phyloP scores from a whole-genome alignment of 1,140 invertebrate species.

The Dendroctonus valens region DNA sequence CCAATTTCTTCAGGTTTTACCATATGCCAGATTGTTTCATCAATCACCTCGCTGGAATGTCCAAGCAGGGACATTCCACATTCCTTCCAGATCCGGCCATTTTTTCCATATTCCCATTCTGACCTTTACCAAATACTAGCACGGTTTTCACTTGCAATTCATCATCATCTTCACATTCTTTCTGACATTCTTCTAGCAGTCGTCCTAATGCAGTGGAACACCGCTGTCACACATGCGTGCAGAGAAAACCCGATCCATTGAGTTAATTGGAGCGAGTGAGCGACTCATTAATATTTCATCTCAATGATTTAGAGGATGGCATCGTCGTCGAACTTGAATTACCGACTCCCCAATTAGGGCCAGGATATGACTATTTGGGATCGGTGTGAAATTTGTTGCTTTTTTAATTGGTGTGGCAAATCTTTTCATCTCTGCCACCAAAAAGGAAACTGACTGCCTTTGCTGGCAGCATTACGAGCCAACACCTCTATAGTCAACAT shows the following conservation, averaged over 20 bases:
- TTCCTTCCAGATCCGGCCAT: too few relatives aligned
- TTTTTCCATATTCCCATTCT: too few relatives aligned
- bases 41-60: too few relatives aligned
- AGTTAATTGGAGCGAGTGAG: constrained; percentile 15
- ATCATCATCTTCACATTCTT: constrained; percentile 5
- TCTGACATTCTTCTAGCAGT: neutral
- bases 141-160: neutral
- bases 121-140: too few relatives aligned
- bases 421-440: neutral
- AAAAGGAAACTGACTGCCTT: neutral
- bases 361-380: constrained; percentile 9
- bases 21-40: too few relatives aligned
- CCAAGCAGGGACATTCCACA: too few relatives aligned
- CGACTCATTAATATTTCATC: constrained; percentile 22
- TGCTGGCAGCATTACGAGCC: too few relatives aligned
- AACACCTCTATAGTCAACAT: too few relatives aligned
- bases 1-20: too few relatives aligned
- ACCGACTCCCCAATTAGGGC: constrained; percentile 14
- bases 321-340: constrained; percentile 16
- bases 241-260: constrained; percentile 13
- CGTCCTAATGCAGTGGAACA: constrained; percentile 15
- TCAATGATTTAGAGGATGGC: constrained; percentile 19
- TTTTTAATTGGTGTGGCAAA: constrained; percentile 10
- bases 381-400: constrained; percentile 1
- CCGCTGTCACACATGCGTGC: constrained; percentile 19